Evolutionary conservation across 2,797 vertebrate species (phyloP), one percentile per base, ranked within the genome.

Genomic region (Remorina albescens): DNA sequence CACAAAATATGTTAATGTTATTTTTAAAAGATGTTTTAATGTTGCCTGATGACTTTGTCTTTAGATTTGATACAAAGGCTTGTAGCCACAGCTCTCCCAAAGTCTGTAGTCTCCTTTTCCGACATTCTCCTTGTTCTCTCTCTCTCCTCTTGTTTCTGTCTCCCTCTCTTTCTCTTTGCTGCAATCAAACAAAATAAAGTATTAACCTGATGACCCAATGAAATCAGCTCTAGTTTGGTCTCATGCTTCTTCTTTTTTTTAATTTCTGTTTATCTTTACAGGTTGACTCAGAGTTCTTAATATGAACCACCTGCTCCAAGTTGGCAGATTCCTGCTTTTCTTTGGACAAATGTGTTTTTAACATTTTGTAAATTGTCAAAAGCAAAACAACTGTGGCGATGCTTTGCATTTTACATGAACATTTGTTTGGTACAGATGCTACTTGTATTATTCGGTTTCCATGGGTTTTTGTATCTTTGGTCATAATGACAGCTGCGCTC

Each of bases 131-230:
- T 84, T 67, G 74, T 86, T 86, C 80, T 78, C 70, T 84, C 79
- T 84, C 78, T 65, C 76, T 50, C 84, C 77, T 83, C 78, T 87
- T 5, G 78, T 93, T 89, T 91, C 84, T 55, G 76, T 92, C 90
- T 92, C 88, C 88, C 77, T 88, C 89, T 92, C 83, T 94, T 91
- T 93, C 93, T 94, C 91, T 94, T 94, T 89, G 92, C 94, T 94
- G 94, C 94, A 95, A 94, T 93, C 94, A 94, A 95, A 93, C 92
- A 93, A 93, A 95, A 95, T 95, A 95, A 95, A 95, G 94, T 95
- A 95, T 95, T 95, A 95, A 95, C 94, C 95, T 95, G 94, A 95
- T 93, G 93, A 94, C 91, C 92, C 92, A 92, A 92, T 81, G 67
- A 87, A 86, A 87, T 73, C 67, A 67, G 80, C 60, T 69, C 41